Conservation (phyloP, 2,113 vertebrate species). For the Accipiter cooperii region DNA sequence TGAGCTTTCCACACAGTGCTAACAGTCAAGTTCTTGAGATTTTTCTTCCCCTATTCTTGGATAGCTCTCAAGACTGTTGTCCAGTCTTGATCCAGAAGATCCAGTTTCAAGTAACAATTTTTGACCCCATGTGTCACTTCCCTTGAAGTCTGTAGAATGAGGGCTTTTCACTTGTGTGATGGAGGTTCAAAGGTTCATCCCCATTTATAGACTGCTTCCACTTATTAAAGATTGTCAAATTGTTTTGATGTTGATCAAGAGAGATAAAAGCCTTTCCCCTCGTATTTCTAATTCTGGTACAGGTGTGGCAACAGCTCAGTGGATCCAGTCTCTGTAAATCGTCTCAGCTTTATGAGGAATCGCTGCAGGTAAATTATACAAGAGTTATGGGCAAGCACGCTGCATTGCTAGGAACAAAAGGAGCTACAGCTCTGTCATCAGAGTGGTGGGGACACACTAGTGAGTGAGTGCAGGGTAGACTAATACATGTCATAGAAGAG, state of each 20-base stretch:
- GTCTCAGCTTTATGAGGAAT: slow-evolving; percentile 86
- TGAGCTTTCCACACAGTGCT: not conserved
- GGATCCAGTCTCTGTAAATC: slow-evolving; percentile 85
- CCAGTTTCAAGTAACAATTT: not conserved
- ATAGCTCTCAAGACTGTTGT: not conserved
- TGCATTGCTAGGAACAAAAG: not conserved
- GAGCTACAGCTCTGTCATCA: not conserved
- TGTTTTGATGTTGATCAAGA: not conserved
- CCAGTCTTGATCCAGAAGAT: not conserved
- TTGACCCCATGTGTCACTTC: not conserved
- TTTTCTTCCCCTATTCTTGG: not conserved
- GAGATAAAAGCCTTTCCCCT: not conserved
- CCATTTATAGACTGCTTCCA: fast-evolving
- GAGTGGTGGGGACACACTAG: not conserved
- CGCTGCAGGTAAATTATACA: slow-evolving; percentile 80
- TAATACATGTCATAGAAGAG: not conserved
- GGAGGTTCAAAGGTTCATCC: not conserved
- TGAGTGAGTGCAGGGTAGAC: not conserved
- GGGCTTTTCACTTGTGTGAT: not conserved
- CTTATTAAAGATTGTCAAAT: fast-evolving
- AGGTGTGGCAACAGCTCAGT: slow-evolving; percentile 86
- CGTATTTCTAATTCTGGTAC: not conserved
- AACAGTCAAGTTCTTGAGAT: fast-evolving
- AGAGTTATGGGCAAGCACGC: fast-evolving
- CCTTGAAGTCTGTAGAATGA: not conserved